Evolutionary conservation across 2,797 vertebrate genomes (phyloP).

Genomic region (Zalophus californianus): DNA sequence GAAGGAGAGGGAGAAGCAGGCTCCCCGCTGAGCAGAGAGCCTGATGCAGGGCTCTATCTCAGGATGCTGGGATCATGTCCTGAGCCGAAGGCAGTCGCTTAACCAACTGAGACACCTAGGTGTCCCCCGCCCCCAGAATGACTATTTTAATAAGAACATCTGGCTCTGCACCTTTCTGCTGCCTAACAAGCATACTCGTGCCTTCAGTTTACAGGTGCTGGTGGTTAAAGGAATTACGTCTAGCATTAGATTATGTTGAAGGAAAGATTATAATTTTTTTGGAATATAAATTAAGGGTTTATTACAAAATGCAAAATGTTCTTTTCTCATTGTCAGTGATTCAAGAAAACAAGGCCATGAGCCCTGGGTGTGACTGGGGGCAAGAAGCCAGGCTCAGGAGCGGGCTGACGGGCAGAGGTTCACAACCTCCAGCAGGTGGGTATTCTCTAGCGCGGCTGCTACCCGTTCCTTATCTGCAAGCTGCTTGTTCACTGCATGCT

Average conservation of each 20-base stretch:
- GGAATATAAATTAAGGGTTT: too few relatives aligned
- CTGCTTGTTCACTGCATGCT: constrained; percentile 99
- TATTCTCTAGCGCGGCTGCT: constrained; percentile 97
- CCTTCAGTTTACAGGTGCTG: neutral
- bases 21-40: neutral
- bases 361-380: neutral
- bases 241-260: neutral
- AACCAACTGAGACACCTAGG: neutral
- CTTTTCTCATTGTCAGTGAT: too few relatives aligned
- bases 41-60: neutral
- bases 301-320: too few relatives aligned
- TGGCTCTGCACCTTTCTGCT: neutral
- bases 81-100: neutral
- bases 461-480: constrained; percentile 98
- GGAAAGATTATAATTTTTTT: neutral
- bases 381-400: constrained; percentile 75
- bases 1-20: neutral
- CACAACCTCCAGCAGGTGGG: constrained; percentile 97
- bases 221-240: neutral
- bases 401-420: constrained; percentile 95
- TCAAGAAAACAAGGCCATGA: too few relatives aligned
- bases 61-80: neutral
- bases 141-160: neutral
- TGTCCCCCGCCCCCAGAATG: neutral
- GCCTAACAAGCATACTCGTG: neutral